Percentiles rank a stretch among this genome's conserved stretches.
phyloP scores from a whole-genome alignment of 2,113 vertebrate species.

The Xiphophorus hellerii region DNA sequence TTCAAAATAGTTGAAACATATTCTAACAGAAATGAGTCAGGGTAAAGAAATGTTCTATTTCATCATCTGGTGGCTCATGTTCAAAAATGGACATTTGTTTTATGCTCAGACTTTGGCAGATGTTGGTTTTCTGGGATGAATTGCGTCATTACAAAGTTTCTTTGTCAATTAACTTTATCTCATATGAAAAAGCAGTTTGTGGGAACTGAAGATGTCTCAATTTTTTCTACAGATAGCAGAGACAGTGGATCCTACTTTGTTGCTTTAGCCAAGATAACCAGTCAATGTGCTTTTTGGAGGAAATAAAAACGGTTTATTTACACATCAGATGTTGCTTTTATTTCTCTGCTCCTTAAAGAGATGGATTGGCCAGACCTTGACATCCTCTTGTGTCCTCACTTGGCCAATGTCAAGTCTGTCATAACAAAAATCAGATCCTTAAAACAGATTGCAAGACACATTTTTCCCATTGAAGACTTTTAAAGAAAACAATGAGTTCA shows the following conservation, averaged over 20 bases:
- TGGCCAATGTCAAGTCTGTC: slow-evolving; percentile 7
- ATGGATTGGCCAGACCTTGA: slow-evolving; percentile 30
- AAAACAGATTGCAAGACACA: not conserved
- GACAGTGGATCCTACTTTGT: not conserved
- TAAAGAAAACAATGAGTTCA: slow-evolving; percentile 1
- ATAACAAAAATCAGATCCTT: slow-evolving; percentile 21
- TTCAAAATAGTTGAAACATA: slow-evolving; percentile 38
- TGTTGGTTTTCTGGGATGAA: slow-evolving; percentile 18
- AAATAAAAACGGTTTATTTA: slow-evolving; percentile 2
- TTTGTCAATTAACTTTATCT: slow-evolving; percentile 9
- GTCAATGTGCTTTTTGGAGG: slow-evolving; percentile 13
- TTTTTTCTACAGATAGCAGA: slow-evolving; percentile 4
- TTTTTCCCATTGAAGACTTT: slow-evolving; percentile 10
- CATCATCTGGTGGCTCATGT: slow-evolving; percentile 14
- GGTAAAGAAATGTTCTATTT: not conserved
- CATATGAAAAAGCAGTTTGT: not conserved
- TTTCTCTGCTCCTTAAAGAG: slow-evolving; percentile 21
- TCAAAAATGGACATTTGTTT: slow-evolving; percentile 28
- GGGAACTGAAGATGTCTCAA: not conserved
- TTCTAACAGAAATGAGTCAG: slow-evolving; percentile 4
- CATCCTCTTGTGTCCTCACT: slow-evolving; percentile 16
- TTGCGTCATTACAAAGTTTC: not conserved
- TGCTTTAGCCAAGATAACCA: not conserved
- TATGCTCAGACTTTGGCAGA: slow-evolving; percentile 23
- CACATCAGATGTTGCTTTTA: slow-evolving; percentile 55